Evolutionary conservation across 2,888 invertebrate genomes (phyloP), one percentile per base, ranked within the genome.

Genomic region (Lithophane semibrunnea): DNA sequence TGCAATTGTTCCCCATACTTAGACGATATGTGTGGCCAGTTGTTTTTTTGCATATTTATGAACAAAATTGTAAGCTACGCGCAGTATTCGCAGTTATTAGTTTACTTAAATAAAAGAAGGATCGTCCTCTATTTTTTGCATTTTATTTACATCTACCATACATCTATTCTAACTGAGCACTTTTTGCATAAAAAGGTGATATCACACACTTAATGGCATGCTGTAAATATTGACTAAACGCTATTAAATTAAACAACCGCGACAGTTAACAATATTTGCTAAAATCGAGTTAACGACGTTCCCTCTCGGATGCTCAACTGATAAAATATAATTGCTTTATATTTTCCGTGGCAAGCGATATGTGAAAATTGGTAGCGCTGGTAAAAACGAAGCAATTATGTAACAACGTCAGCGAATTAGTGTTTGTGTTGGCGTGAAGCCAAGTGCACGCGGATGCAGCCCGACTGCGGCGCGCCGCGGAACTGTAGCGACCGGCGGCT

Each of bases 321-420:
- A 79, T 81, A 75, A 80, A 84, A 83, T 83, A 84, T 87, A 84
- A 83, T 81, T 83, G 86, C 83, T 84, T 84, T 82, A 81, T 84
- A 84, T 77, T 84, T 86, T 83, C 73, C 77, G 83, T 68, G 81
- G 76, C 84, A 77, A 83, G 79, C 76, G 83, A 85, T 84, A 86
- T 82, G 86, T 86, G 89, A 89, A 88, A 86, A 80, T 84, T 84
- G 90, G 87, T 88, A 88, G 88, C 77, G 83, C 80, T 83, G 74
- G 91, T 90, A 94, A 95, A 95, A 95, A 94, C 94, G 93, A 90
- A 92, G 94, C 94, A 94, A 96, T 96, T 95, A 95, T 94, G 94
- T 95, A 95, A 95, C 93, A 90, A 93, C 92, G 92, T 93, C 92
- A 91, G 94, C 92, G 93, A 94, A 95, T 95, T 95, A 95, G 95